Evolutionary conservation across 2,797 vertebrate species (phyloP), one percentile per base, ranked within the genome.

Genomic region (Cirrhinus mrigala): DNA sequence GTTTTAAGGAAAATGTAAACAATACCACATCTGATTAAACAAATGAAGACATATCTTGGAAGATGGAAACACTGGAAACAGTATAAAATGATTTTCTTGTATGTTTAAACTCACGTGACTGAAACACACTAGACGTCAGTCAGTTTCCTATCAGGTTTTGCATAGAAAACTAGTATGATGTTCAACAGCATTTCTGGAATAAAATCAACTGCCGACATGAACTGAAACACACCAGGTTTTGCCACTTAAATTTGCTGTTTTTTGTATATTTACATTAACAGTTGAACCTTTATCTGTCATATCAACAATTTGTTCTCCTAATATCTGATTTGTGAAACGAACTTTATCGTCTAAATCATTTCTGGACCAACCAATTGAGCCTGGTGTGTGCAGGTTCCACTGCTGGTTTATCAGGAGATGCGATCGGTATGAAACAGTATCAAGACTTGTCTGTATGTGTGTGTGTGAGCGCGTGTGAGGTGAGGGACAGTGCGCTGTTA

Each of bases 1-100:
- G 94, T 94, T 95, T 93, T 95, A 96, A 94, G 93, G 93, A 93
- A 92, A 93, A 94, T 73, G 80, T 86, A 94, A 93, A 94, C 93
- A 92, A 93, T 93, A 94, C 90, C 90, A 92, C 92, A 93, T 94
- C 91, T 94, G 93, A 94, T 89, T 88, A 91, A 92, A 92, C 24
- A 87, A 88, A 89, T 79, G 82, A 87, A 89, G 82, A 90, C 89
- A 90, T 87, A 90, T 84, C 91, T 87, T 91, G 90, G 89, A 90
- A 93, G 91, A 92, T 73, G 79, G 71, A 88, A 90, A 84, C 87
- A 85, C 83, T 87, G 20, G 70, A 37, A 87, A 74, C 46, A 33
- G 71, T 54, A 62, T 66, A 52, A 84, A 22, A 81, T 9, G 27
- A 79, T 46, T 77, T 22, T 70, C 77, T 78, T 77, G 81, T 56